phyloP scores from a whole-genome alignment of 2,888 invertebrate genomes.

The Amiota communis region DNA sequence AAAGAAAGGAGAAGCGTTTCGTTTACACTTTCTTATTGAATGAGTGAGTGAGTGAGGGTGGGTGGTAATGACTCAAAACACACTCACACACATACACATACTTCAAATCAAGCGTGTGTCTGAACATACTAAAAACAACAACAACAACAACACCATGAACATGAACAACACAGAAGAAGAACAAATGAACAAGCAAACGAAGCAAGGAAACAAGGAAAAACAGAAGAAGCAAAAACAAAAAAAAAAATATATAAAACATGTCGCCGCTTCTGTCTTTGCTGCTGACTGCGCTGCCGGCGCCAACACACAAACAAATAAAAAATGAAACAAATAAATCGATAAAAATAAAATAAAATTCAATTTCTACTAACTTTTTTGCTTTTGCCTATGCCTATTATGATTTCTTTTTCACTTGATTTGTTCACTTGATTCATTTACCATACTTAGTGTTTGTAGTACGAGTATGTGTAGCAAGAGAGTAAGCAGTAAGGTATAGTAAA shows the following conservation, averaged over 20 bases:
- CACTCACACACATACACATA: constrained; percentile 45
- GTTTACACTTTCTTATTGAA: constrained; percentile 37
- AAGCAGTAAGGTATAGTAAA: background rate
- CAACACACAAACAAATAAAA: constrained; percentile 35
- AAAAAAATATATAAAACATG: constrained; percentile 22
- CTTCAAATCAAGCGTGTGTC: constrained; percentile 34
- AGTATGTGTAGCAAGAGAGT: no score
- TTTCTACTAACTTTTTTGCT: constrained; percentile 63
- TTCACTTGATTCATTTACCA: background rate
- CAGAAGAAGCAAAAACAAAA: constrained; percentile 4
- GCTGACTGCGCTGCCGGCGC: constrained; percentile 37
- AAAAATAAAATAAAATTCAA: constrained; percentile 61
- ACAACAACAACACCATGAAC: no score
- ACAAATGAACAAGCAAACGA: constrained; percentile 42
- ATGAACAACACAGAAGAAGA: constrained; percentile 34
- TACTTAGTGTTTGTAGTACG: background rate
- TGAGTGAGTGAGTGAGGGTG: constrained; percentile 44
- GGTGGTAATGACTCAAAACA: constrained; percentile 69
- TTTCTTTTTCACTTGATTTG: background rate
- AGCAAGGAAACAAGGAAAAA: background rate
- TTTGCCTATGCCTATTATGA: background rate
- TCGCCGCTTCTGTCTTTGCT: constrained; percentile 39
- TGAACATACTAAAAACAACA: constrained; percentile 39
- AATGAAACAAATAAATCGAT: constrained; percentile 64
- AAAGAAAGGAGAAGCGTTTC: constrained; percentile 53